These are phyloP conservation scores for Macroglossus sobrinus DNA, from an alignment of 2,113 vertebrate genomes.

Conservation along the genomic window DNA sequence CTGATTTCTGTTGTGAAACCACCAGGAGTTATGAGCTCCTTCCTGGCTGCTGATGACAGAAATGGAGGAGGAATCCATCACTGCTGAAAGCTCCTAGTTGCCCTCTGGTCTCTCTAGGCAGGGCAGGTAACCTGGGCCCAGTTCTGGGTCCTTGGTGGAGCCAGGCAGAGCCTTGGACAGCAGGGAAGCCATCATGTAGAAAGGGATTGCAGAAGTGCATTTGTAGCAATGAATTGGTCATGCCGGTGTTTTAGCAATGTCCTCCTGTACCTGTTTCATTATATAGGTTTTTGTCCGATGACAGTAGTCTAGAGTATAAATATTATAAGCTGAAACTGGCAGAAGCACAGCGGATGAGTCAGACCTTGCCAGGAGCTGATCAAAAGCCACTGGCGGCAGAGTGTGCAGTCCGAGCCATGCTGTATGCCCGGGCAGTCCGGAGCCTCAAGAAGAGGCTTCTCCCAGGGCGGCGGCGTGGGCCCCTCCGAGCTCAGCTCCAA, in stretches of 20 bases:
- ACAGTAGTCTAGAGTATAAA: conserved; percentile 84
- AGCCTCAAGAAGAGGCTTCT: conserved; percentile 80
- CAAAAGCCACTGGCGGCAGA: conserved; percentile 62
- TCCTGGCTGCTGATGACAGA: background rate
- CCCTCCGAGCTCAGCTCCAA: background rate
- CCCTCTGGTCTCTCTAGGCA: background rate
- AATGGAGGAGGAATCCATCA: background rate
- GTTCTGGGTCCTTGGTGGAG: background rate
- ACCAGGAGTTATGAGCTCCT: background rate
- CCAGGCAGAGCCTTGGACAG: background rate
- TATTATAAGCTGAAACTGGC: conserved; percentile 83
- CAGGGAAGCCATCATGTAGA: background rate
- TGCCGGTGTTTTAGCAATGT: background rate
- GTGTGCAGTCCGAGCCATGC: conserved; percentile 75
- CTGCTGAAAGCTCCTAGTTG: background rate
- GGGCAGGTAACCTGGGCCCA: background rate
- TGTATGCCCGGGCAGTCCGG: conserved; percentile 78
- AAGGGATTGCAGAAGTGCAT: background rate
- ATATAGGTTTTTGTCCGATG: conserved; percentile 83
- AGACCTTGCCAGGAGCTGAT: background rate
- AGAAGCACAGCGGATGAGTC: conserved; percentile 70
- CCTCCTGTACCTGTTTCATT: background rate
- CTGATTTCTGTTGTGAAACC: background rate
- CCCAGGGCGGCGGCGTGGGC: conserved; percentile 58
- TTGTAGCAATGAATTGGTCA: background rate